Base-by-base conservation (phyloP, 2,888 invertebrate species). In the Ypsolopha scabrella region DNA sequence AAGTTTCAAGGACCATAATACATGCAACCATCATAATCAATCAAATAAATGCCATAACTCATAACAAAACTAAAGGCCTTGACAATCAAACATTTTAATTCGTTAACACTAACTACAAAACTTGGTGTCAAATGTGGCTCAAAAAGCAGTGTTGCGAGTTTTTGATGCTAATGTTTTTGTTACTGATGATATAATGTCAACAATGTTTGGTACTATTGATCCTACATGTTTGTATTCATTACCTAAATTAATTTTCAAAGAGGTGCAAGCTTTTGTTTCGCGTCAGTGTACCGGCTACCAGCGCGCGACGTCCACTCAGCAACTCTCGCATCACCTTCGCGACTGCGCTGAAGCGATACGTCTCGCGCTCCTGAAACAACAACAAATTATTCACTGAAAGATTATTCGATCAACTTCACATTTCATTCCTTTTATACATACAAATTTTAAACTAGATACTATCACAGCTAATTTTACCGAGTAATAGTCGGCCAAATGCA, bases 301-400 rank as follows among this genome's bases (percentile, higher is more conserved):
- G 88, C 61, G 95, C 94, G 47, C 95, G 88, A 41, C 97, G 87
- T 80, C 95, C 94, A 71, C 94, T 94, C 60, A 97, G 87, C 62
- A 98, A 87, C 62, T 97, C 96, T 52, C 93, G 81, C 95, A 98
- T 98, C 51, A 96, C 96, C 69, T 94, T 94, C 34, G 94, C 91
- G 48, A 98, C 89, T 0, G 94, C 93, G 58, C 91, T 91, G 85
- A 96, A 95, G 73, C 95, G 92, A 87, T 94, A 94, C 2, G 89
- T 90, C 71, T 95, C 94, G 48, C 94, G 89, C 67, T 94, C 92
- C 95, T 96, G 72, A 7, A 48, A 44, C 48, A 46, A 48, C 24
- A 24, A n/a, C n/a, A n/a, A n/a, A n/a, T n/a, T n/a, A n/a, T n/a
- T n/a, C n/a, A n/a, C n/a, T n/a, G n/a, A n/a, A n/a, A n/a, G n/a